Conservation (phyloP, 2,888 invertebrate genomes). For the Trimorus sp. region DNA sequence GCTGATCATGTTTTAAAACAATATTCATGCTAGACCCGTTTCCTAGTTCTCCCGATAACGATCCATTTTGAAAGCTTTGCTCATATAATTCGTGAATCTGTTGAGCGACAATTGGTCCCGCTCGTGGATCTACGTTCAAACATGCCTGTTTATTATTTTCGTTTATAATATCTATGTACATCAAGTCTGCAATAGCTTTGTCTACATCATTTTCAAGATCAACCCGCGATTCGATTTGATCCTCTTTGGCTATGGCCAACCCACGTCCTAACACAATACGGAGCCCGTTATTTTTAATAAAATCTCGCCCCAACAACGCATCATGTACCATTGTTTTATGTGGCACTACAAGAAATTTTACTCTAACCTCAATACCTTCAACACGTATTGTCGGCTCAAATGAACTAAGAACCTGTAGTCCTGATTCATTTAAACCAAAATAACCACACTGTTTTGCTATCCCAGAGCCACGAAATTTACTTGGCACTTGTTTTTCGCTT, state of each 20-base stretch:
- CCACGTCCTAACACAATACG: not conserved
- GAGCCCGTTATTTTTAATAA: not conserved
- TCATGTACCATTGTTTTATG: not conserved
- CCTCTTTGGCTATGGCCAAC: not conserved
- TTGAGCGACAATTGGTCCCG: not conserved
- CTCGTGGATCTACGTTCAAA: not conserved
- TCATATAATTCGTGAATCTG: not conserved
- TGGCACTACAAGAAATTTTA: not conserved
- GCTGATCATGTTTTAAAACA: slow-evolving; percentile 10
- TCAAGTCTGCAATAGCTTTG: not conserved
- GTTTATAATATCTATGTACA: not conserved
- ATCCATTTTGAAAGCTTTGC: not conserved
- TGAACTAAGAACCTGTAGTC: not conserved
- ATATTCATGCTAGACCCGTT: slow-evolving; percentile 2
- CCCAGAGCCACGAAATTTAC: not conserved
- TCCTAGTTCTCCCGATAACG: not conserved
- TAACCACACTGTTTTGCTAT: not conserved
- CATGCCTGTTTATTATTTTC: not conserved
- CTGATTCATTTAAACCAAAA: slow-evolving; percentile 4
- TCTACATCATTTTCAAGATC: not conserved
- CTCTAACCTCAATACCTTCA: not conserved
- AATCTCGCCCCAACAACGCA: slow-evolving; percentile 1
- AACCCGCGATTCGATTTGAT: not conserved
- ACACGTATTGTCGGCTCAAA: slow-evolving; percentile 1
- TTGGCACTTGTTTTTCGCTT: slow-evolving; percentile 17